Base-by-base conservation (phyloP, 2,113 vertebrate species). In the Chaetops frenatus region DNA sequence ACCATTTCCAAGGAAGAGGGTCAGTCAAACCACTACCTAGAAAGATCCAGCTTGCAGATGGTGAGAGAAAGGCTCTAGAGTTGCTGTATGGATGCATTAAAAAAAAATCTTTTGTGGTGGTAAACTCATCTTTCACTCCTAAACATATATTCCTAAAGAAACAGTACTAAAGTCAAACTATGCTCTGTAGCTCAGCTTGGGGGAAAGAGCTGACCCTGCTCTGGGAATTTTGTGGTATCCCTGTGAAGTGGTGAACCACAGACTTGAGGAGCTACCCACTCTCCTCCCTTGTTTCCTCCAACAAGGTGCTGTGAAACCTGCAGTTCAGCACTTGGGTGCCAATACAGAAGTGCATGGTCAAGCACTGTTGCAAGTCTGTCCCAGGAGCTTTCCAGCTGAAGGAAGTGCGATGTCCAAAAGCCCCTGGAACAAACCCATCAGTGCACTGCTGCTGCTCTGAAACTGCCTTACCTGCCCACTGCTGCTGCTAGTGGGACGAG, bases 401-500 rank as follows among this genome's bases (percentile, higher is more conserved):
- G 51, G n/a, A 22, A 61, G 12, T 0, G 0, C 10, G 12, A 11
- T 0, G 2, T 4, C 4, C 4, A 78, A 71, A 80, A 78, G 78
- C 7, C 21, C 57, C 56, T 2, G 1, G 8, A 58, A 73, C 38
- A 51, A 67, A 47, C 18, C 1, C 29, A 33, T 18, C 44, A 53
- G 57, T 0, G 2, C 21, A 12, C 1, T 20, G 35, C 36, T 56
- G 70, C 80, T 38, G 31, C 35, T 74, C 56, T 7, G 12, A 76
- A 51, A 62, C 3, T 2, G 5, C 14, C 35, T 29, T 4, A 62
- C 27, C 24, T 44, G 28, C 38, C n/a, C 27, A 23, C 6, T 31
- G 6, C 44, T 2, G 3, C 11, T 1, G 8, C 6, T 62, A n/a
- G 35, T 0, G 5, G 25, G 11, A 69, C 0, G 0, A 84, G 31